Percentiles rank a stretch among this genome's conserved stretches.
Conservation (phyloP, 2,888 invertebrate genomes). For the Sceliomorpha sp. region DNA sequence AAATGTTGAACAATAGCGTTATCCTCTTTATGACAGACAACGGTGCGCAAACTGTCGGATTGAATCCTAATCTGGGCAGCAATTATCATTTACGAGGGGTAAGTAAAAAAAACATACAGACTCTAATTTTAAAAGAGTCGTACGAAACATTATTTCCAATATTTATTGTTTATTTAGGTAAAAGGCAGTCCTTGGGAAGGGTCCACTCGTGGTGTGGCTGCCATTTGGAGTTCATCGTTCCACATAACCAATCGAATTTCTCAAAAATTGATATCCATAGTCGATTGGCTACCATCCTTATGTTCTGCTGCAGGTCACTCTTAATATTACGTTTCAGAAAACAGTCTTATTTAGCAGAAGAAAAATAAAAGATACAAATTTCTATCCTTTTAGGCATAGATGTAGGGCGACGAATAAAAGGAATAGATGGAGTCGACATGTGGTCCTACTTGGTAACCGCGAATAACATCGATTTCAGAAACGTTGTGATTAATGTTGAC, state of each 20-base stretch:
- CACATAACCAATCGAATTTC: conserved; percentile 2
- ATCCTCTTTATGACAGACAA: conserved; percentile 43
- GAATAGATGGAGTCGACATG: conserved; percentile 32
- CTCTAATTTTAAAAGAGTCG: conserved; percentile 1
- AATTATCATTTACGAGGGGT: conserved; percentile 43
- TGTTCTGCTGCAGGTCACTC: conserved; percentile 25
- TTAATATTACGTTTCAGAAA: too few species aligned
- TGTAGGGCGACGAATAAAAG: too few species aligned
- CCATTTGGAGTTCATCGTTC: conserved; percentile 18
- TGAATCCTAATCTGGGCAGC: conserved; percentile 27
- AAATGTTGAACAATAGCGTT: conserved; percentile 35
- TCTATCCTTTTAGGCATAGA: neutral
- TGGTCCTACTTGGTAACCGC: conserved; percentile 29
- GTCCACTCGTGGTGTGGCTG: conserved; percentile 26
- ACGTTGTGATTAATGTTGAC: conserved; percentile 40
- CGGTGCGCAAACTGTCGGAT: conserved; percentile 32
- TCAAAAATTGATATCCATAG: conserved; percentile 13
- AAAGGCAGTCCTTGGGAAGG: conserved; percentile 46
- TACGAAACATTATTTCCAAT: conserved; percentile 3
- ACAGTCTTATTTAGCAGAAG: neutral
- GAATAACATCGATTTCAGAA: neutral
- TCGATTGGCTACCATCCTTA: conserved; percentile 32
- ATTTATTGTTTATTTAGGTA: conserved; percentile 17
- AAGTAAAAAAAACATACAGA: conserved; percentile 6
- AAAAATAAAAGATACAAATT: conserved; percentile 1